Evolutionary conservation across 1,140 invertebrate genomes (phyloP).

Genomic region (Pseudobourletiella spinata): DNA sequence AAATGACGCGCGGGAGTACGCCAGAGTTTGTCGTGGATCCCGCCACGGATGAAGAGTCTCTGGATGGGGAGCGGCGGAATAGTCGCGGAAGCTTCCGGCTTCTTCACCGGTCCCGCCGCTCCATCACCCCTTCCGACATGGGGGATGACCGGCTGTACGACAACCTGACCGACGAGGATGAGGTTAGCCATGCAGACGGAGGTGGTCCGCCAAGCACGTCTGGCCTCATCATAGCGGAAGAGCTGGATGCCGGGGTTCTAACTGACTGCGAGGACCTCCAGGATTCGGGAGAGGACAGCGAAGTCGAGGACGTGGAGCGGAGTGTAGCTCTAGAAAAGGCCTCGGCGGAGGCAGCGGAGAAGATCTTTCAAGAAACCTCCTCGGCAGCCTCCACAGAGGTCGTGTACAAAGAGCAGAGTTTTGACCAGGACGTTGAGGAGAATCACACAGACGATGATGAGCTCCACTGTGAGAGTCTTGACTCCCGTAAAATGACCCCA

Average conservation of each 20-base stretch:
- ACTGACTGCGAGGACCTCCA: constrained; percentile 23
- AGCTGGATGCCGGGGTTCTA: constrained; percentile 9
- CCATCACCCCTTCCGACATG: constrained; percentile 14
- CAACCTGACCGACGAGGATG: constrained; percentile 20
- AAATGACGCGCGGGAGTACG: background rate
- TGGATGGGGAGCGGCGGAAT: background rate
- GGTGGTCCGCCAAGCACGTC: background rate
- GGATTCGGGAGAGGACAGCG: constrained; percentile 18
- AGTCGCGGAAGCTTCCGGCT: background rate
- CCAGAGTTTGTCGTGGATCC: constrained; percentile 20
- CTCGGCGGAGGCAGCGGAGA: constrained; percentile 11
- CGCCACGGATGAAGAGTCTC: constrained; percentile 15
- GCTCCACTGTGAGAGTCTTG: background rate
- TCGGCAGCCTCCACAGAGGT: constrained; percentile 5
- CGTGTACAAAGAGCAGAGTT: constrained; percentile 6
- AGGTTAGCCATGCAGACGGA: background rate
- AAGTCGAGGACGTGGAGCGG: constrained; percentile 31
- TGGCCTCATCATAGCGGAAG: background rate
- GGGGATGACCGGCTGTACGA: constrained; percentile 17
- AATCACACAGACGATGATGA: constrained; percentile 16
- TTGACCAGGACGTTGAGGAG: background rate
- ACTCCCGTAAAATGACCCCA: constrained; percentile 4
- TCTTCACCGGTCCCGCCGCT: background rate
- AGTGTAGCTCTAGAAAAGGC: constrained; percentile 35
- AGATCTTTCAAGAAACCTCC: constrained; percentile 11